Conservation (phyloP, 2,888 invertebrate species). For the Acrocera orbiculus region DNA sequence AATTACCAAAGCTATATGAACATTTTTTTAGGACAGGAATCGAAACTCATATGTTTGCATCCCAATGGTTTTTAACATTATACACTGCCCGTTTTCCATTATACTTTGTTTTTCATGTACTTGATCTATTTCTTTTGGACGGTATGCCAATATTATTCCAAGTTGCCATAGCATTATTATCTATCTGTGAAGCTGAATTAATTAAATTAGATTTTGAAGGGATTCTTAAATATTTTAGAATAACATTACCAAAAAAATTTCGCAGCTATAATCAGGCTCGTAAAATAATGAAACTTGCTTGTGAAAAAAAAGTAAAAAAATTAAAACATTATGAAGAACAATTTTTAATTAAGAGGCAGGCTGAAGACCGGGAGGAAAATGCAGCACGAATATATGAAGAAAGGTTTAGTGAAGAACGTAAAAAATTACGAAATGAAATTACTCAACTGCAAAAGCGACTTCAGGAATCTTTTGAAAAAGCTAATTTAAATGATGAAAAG, state of each 20-base stretch:
- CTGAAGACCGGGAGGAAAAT: conserved; percentile 44
- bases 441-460: conserved; percentile 56
- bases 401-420: conserved; percentile 32
- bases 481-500: conserved; percentile 52
- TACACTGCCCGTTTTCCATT: conserved; percentile 98
- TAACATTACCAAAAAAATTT: conserved; percentile 91
- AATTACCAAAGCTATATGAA: conserved; percentile 59
- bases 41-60: conserved; percentile 98
- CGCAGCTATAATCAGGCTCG: conserved; percentile 78
- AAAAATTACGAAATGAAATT: conserved; percentile 32
- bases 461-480: conserved; percentile 53
- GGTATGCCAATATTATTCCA: conserved; percentile 92
- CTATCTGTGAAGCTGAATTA: conserved; percentile 80
- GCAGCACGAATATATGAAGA: conserved; percentile 53
- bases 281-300: conserved; percentile 76
- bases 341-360: conserved; percentile 56
- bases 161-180: conserved; percentile 83
- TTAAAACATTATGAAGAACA: conserved; percentile 91
- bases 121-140: conserved; percentile 89
- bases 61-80: conserved; percentile 99
- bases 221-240: conserved; percentile 93
- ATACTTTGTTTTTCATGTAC: conserved; percentile 87
- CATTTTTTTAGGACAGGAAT: conserved; percentile 70
- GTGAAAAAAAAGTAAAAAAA: conserved; percentile 81
- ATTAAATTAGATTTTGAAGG: conserved; percentile 92